Conservation (phyloP, 2,113 vertebrate species). For the Cisticola juncidis region DNA sequence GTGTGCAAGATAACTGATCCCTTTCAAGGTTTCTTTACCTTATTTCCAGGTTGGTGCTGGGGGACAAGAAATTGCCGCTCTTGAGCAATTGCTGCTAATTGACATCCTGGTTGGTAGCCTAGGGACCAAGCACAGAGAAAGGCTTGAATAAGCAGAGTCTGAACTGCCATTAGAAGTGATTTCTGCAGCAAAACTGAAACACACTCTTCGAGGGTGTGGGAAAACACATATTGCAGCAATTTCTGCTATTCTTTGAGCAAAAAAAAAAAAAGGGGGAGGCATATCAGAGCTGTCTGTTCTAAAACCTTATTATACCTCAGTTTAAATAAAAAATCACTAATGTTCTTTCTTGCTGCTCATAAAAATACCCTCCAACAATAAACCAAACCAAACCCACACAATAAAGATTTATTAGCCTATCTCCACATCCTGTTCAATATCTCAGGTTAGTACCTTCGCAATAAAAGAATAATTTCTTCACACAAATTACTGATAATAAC, state of each 20-base stretch:
- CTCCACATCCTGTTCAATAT: background rate
- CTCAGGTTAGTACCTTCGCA: background rate
- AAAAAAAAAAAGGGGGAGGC: background rate
- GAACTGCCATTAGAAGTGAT: background rate
- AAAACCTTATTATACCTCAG: background rate
- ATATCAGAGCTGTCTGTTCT: background rate
- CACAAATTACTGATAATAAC: background rate
- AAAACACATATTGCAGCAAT: background rate
- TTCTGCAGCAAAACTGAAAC: conserved; percentile 7
- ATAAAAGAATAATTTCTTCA: background rate
- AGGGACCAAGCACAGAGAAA: background rate
- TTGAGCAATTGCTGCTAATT: conserved; percentile 22
- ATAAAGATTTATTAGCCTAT: background rate
- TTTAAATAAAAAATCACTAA: background rate
- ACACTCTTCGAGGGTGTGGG: background rate
- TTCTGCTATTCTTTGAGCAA: background rate
- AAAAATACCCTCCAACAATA: background rate
- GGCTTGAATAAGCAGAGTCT: background rate
- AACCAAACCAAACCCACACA: background rate
- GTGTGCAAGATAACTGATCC: conserved; percentile 1
- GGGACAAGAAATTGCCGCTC: conserved; percentile 19
- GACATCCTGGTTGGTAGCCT: background rate
- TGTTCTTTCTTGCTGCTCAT: background rate
- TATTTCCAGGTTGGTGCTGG: conserved; percentile 1
- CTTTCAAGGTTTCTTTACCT: conserved; percentile 35